A percentile compares a stretch with the other conserved stretches of the same genome.
Evolutionary conservation across 2,888 invertebrate genomes (phyloP).

Genomic region (Meandrusa payeni): DNA sequence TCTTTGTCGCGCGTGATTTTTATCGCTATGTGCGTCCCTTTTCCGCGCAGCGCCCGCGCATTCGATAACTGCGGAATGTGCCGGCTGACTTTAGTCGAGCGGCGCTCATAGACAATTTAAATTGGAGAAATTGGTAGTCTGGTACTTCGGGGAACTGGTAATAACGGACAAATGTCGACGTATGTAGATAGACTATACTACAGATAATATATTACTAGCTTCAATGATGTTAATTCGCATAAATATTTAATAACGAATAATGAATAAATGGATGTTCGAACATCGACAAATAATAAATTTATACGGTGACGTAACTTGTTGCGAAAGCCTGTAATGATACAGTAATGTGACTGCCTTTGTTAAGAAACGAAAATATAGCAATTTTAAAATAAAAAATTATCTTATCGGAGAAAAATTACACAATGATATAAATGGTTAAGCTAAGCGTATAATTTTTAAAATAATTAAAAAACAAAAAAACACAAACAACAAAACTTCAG

Average conservation of each 20-base stretch:
- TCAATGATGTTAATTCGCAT: slow-evolving; percentile 32
- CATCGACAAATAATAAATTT: slow-evolving; percentile 8
- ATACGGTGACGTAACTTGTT: slow-evolving; percentile 4
- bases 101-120: slow-evolving; percentile 78
- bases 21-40: slow-evolving; percentile 46
- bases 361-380: background rate
- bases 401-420: no score
- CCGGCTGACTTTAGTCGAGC: slow-evolving; percentile 76
- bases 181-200: slow-evolving; percentile 37
- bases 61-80: slow-evolving; percentile 75
- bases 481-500: no score
- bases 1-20: slow-evolving; percentile 59
- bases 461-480: no score
- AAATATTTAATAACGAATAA: slow-evolving; percentile 33
- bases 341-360: slow-evolving; percentile 4
- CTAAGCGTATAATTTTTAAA: no score
- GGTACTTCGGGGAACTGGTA: slow-evolving; percentile 57
- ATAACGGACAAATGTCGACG: slow-evolving; percentile 52
- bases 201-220: slow-evolving; percentile 33
- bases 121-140: slow-evolving; percentile 74
- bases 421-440: no score
- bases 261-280: slow-evolving; percentile 22
- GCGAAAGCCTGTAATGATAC: slow-evolving; percentile 1
- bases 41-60: slow-evolving; percentile 62
- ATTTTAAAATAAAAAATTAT: no score